Evolutionary conservation across 1,140 invertebrate genomes (phyloP).

Genomic region (Anastrepha obliqua): DNA sequence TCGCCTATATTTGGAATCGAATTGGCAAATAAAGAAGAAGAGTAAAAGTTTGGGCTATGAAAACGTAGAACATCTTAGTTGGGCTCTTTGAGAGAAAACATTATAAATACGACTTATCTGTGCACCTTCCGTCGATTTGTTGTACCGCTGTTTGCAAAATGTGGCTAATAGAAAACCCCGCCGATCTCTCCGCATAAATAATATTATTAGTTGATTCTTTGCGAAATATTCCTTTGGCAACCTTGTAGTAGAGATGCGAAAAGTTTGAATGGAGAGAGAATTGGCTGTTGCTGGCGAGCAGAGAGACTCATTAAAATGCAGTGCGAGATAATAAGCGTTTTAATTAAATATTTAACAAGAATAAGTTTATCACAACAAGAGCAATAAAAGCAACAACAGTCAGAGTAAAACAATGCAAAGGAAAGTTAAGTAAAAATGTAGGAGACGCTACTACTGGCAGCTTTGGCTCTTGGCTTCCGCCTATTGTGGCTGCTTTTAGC

Average conservation of each 20-base stretch:
- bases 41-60: too few species aligned
- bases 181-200: too few species aligned
- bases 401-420: slow-evolving; percentile 16
- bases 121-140: too few species aligned
- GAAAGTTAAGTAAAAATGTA: slow-evolving; percentile 44
- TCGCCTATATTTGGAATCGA: too few species aligned
- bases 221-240: neutral
- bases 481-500: slow-evolving; percentile 13
- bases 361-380: slow-evolving; percentile 73
- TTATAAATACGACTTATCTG: too few species aligned
- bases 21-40: too few species aligned
- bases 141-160: too few species aligned
- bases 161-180: too few species aligned
- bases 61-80: too few species aligned
- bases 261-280: slow-evolving; percentile 24
- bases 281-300: slow-evolving; percentile 38
- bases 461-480: slow-evolving; percentile 38
- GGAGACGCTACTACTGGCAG: neutral
- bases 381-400: slow-evolving; percentile 17
- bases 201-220: too few species aligned
- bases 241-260: neutral
- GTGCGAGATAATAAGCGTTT: slow-evolving; percentile 74
- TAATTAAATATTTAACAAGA: slow-evolving; percentile 74
- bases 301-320: slow-evolving; percentile 73
- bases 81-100: too few species aligned